Evolutionary conservation across 2,113 vertebrate genomes (phyloP), one percentile per base, ranked within the genome.

Genomic region (Sisor rabdophorus): DNA sequence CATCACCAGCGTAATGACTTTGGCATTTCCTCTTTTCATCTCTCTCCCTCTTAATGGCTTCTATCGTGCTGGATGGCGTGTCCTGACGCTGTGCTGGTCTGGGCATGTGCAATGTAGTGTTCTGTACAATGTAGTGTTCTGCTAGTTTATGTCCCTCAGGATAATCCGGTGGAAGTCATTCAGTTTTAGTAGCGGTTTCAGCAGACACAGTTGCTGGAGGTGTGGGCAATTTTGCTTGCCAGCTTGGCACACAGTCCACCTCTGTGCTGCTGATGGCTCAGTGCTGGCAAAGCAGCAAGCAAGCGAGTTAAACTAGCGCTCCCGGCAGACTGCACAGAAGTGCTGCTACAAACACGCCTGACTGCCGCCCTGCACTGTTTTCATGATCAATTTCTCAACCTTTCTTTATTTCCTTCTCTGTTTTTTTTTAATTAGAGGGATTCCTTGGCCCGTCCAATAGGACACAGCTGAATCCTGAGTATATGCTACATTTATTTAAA

Each of bases 1-100:
- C 86, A 87, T 89, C 87, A 87, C 89, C 79, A 83, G 85, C 85
- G 87, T 87, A 89, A 88, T 85, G 87, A 85, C 87, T 87, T 84
- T 82, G 79, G 82, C 82, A 85, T 87, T 89, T 88, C 82, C 73
- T 56, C 73, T 17, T 16, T 77, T 84, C 84, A 86, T 81, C 75
- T 77, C 63, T 81, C 75, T 78, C 59, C 68, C 64, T 3, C 15
- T 75, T 16, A 36, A 12, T 48, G 20, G 47, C 59, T 73, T 36
- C 36, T 48, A 16, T 2, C 1, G 3, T 60, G 55, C 15, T 73
- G 40, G 24, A 73, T 5, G 7, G 22, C 11, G 8, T 48, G 55
- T 59, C 16, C 10, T 5, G 11, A 17, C 17, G n/a, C 13, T n/a
- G 69, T 22, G 52, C 13, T 40, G 53, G 56, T 17, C 2, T 71